Conservation (phyloP, 2,797 vertebrate genomes). For the Sylvia borin region DNA sequence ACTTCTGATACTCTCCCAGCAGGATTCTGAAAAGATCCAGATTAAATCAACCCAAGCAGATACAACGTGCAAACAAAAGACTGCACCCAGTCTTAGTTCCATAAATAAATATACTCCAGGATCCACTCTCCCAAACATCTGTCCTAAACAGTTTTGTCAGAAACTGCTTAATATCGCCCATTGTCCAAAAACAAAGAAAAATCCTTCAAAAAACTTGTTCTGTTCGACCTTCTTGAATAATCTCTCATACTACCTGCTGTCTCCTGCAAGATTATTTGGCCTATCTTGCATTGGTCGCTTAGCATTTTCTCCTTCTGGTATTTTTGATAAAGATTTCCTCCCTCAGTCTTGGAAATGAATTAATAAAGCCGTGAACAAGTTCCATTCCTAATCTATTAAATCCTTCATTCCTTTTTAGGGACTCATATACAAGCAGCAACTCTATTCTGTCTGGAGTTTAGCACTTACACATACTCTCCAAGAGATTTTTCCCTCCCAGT, state of each 20-base stretch:
- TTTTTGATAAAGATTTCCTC: not conserved
- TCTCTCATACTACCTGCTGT: not conserved
- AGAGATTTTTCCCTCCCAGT: not conserved
- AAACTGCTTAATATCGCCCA: not conserved
- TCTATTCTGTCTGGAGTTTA: not conserved
- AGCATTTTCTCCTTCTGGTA: not conserved
- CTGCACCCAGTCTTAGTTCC: not conserved
- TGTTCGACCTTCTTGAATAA: not conserved
- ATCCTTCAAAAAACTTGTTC: not conserved
- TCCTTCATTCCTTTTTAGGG: not conserved
- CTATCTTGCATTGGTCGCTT: not conserved
- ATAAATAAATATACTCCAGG: accelerated
- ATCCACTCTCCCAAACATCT: not conserved
- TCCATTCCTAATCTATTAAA: not conserved
- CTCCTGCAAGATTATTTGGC: not conserved
- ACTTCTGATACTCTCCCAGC: not conserved
- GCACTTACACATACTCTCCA: not conserved
- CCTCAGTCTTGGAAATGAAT: not conserved
- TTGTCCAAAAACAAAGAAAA: not conserved
- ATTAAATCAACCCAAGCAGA: not conserved
- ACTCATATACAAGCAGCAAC: not conserved
- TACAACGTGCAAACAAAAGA: not conserved
- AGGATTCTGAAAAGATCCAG: not conserved
- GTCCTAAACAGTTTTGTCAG: not conserved
- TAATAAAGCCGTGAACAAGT: not conserved